Evolutionary conservation across 2,113 vertebrate genomes (phyloP), one percentile per base, ranked within the genome.

Genomic region (Malurus cyaneus): DNA sequence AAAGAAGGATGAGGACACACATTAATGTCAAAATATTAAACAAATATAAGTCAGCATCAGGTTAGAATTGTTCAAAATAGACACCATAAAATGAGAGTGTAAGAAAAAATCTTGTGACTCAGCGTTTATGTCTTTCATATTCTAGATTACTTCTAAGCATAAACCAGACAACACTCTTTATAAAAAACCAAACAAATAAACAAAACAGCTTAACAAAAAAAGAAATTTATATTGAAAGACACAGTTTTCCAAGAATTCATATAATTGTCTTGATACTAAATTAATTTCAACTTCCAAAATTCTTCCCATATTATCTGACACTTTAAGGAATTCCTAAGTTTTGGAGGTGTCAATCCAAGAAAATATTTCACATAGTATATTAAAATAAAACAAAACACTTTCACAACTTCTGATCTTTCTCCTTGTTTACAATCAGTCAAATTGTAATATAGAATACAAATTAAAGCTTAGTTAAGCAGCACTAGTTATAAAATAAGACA

Each of bases 81-180:
- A 49, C 2, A 5, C 57, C 4, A 32, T 18, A 14, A 69, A 73
- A 16, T 46, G 1, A 1, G 3, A 56, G 7, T 29, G 32, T 28
- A 49, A 72, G 42, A 80, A 89, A 80, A 72, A 54, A 11, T 32
- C 13, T 39, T 41, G 8, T 59, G 12, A 69, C n/a, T 60, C 16
- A 78, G 50, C 7, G 3, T 24, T 29, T 54, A 17, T 34, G 42
- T 94, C 16, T 52, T 91, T 8, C 66, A 5, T 72, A 14, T 59
- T 87, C 25, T 54, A 17, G 61, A 29, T 57, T 18, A 24, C 1
- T 1, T 62, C 62, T 46, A 11, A 77, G 23, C 5, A 31, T 34
- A 54, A 46, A 60, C 12, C 31, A 47, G 5, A 50, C 0, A 1
- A 0, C 36, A 15, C 2, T 20, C 21, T 49, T 49, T 8, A 61